Percentiles rank a stretch among this genome's conserved stretches.
phyloP scores from a whole-genome alignment of 2,797 vertebrate species.

The Pangasius mekongensis region DNA sequence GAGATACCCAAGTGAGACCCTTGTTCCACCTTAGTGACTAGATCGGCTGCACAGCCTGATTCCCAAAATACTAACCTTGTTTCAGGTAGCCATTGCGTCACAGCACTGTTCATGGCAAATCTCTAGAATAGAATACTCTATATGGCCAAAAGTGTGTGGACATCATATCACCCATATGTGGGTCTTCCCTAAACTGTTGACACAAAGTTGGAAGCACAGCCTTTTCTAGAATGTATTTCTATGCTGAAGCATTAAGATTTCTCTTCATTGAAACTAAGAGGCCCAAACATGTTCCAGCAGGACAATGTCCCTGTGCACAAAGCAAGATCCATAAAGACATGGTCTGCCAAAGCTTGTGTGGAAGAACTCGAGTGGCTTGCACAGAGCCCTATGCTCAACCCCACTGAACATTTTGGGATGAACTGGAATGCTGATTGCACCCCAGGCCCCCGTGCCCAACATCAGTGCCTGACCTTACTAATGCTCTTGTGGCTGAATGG shows the following conservation, averaged over 20 bases:
- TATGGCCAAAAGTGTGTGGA: neutral
- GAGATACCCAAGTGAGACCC: neutral
- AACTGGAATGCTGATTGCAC: neutral
- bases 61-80: neutral
- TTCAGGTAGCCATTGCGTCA: neutral
- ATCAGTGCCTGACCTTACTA: neutral
- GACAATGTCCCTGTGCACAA: neutral
- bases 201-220: neutral
- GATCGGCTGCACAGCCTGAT: neutral
- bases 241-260: neutral
- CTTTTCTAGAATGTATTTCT: neutral
- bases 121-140: neutral
- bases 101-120: neutral
- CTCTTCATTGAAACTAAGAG: neutral
- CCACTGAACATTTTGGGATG: neutral
- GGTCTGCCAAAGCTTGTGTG: neutral
- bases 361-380: neutral
- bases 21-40: neutral
- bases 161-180: neutral
- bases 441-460: neutral
- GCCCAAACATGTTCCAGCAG: too few relatives aligned
- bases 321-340: neutral
- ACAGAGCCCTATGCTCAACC: neutral
- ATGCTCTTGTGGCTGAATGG: neutral
- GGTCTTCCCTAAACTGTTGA: neutral